Evolutionary conservation across 2,797 vertebrate genomes (phyloP), one percentile per base, ranked within the genome.

Genomic region (Myiothlypis chrysogaster): DNA sequence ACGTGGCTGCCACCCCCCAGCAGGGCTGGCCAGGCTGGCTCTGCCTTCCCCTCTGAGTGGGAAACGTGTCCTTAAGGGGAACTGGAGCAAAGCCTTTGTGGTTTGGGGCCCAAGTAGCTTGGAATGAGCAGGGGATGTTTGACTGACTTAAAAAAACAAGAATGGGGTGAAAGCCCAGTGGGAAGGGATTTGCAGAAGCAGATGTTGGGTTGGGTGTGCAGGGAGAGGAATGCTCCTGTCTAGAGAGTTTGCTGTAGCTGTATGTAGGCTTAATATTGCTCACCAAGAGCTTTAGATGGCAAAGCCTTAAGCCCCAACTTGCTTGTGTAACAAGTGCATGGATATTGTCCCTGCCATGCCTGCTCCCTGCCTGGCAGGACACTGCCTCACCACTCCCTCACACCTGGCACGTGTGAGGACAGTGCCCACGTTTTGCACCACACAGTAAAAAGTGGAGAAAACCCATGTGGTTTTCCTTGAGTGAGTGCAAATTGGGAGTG

Each of bases 281-380:
- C 68, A 75, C 44, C 52, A 66, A 75, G 34, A 88, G 52, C 64
- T 93, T 89, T 53, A 86, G 37, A 21, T 56, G 53, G 53, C 21
- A 86, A 59, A 86, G 32, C 37, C 49, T 83, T 81, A 50, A 68
- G n/a, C 19, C 39, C 34, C 35, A 66, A 17, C 16, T 61, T 61
- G 56, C 56, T 60, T 32, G 1, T 47, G 7, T 22, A 30, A 37
- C 0, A 10, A 6, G 18, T 65, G 32, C 32, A 55, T 2, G 1
- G 0, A 0, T 23, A 3, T 28, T 49, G 46, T 32, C 53, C 8
- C 2, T 79, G 61, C 65, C 30, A 4, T 30, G 32, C 39, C 69
- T 53, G 53, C 37, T 87, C 25, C 61, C 43, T 53, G 50, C 44
- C 56, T 59, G 57, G 43, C 73, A 89, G 77, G 59, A 32, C 41